Evolutionary conservation across 2,113 vertebrate species (phyloP).

Genomic region (Xenopus laevis): DNA sequence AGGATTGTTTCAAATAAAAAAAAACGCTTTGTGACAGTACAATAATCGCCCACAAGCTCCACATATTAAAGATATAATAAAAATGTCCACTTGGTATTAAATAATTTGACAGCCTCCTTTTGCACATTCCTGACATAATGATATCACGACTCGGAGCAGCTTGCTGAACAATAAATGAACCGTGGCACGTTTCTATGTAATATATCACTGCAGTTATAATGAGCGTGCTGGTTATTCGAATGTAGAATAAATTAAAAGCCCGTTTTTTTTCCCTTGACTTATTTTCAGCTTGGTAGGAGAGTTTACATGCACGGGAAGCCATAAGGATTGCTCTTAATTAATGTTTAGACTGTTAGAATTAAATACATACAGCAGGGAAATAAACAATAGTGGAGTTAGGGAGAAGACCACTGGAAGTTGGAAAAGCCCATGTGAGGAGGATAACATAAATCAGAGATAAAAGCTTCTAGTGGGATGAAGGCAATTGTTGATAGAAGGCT

Average conservation of each 20-base stretch:
- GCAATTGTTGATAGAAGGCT: too few relatives aligned
- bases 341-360: too few relatives aligned
- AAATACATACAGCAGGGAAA: too few relatives aligned
- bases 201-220: constrained; percentile 1
- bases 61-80: not conserved
- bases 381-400: too few relatives aligned
- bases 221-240: not conserved
- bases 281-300: not conserved
- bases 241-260: not conserved
- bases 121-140: not conserved
- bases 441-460: too few relatives aligned
- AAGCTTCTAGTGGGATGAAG: too few relatives aligned
- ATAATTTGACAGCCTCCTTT: constrained; percentile 3
- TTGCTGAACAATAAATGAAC: constrained; percentile 2
- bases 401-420: too few relatives aligned
- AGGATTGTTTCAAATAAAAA: too few relatives aligned
- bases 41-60: not conserved
- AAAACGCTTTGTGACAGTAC: too few relatives aligned
- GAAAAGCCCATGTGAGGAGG: too few relatives aligned
- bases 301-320: not conserved
- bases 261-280: not conserved
- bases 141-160: not conserved
- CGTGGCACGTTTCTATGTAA: not conserved
- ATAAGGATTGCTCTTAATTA: not conserved
- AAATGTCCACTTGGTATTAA: not conserved